Percentiles rank a stretch among this genome's conserved stretches.
Evolutionary conservation across 2,797 vertebrate species (phyloP).

Genomic region (Pangasius macronema): DNA sequence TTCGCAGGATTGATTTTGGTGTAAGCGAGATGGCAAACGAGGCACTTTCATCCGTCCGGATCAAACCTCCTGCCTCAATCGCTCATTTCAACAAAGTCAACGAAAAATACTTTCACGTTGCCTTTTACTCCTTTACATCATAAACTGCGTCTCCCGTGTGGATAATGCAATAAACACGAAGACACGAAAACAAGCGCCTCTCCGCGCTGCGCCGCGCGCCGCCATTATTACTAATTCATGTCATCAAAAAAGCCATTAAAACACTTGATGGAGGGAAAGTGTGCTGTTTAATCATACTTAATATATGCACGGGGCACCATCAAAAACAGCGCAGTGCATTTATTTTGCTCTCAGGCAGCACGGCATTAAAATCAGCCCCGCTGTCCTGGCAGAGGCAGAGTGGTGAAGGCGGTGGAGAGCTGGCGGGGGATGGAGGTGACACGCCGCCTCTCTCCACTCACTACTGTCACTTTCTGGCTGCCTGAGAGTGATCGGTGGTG

Average conservation of each 20-base stretch:
- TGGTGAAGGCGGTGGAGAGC: conserved; percentile 32
- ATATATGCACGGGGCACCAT: conserved; percentile 77
- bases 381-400: conserved; percentile 60
- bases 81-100: conserved; percentile 57
- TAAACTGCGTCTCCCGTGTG: conserved; percentile 65
- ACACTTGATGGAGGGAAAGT: conserved; percentile 78
- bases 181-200: conserved; percentile 57
- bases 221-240: conserved; percentile 80
- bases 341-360: conserved; percentile 74
- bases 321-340: conserved; percentile 59
- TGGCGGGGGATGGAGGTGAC: conserved; percentile 26
- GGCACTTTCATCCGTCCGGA: conserved; percentile 43
- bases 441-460: conserved; percentile 1
- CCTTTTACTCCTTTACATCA: conserved; percentile 58
- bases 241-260: conserved; percentile 80
- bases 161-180: conserved; percentile 62
- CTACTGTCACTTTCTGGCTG: conserved; percentile 25
- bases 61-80: conserved; percentile 46
- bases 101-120: conserved; percentile 45
- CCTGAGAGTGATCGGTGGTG: conserved; percentile 33
- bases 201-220: conserved; percentile 66
- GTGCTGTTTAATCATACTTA: conserved; percentile 79
- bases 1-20: conserved; percentile 64
- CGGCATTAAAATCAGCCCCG: conserved; percentile 52
- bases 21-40: conserved; percentile 42